Evolutionary conservation across 1,140 invertebrate genomes (phyloP).

Genomic region (Aphis gossypii): DNA sequence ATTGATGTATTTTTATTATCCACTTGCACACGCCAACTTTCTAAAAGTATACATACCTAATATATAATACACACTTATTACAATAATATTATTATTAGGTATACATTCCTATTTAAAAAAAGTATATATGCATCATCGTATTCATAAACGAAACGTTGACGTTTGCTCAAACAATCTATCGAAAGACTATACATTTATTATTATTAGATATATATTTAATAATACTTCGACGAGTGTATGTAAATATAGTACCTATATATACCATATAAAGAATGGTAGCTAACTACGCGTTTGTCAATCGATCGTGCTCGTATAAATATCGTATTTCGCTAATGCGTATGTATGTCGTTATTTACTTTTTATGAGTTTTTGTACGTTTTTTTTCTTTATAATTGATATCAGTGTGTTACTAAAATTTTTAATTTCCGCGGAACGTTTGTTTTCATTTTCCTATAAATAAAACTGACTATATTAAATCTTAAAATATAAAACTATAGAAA

Average conservation of each 20-base stretch:
- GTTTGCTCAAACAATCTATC: constrained; percentile 21
- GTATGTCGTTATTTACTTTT: background rate
- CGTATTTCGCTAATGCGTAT: background rate
- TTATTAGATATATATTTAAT: background rate
- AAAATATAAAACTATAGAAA: background rate
- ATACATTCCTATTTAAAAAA: background rate
- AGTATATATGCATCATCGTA: background rate
- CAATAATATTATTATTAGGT: background rate
- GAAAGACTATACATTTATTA: background rate
- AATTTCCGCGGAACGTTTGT: background rate
- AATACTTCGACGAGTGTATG: background rate
- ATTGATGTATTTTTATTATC: background rate
- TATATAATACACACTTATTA: background rate
- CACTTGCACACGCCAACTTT: background rate
- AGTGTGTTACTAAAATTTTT: background rate
- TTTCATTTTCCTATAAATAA: background rate
- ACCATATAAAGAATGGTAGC: background rate
- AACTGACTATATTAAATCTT: background rate
- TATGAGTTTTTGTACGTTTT: background rate
- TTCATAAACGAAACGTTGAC: background rate
- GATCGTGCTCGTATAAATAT: background rate
- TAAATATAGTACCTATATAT: background rate
- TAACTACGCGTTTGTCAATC: background rate
- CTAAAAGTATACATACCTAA: background rate
- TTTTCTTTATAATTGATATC: background rate